Conservation (phyloP, 1,140 invertebrate species). For the Drosophila paulistorum region DNA sequence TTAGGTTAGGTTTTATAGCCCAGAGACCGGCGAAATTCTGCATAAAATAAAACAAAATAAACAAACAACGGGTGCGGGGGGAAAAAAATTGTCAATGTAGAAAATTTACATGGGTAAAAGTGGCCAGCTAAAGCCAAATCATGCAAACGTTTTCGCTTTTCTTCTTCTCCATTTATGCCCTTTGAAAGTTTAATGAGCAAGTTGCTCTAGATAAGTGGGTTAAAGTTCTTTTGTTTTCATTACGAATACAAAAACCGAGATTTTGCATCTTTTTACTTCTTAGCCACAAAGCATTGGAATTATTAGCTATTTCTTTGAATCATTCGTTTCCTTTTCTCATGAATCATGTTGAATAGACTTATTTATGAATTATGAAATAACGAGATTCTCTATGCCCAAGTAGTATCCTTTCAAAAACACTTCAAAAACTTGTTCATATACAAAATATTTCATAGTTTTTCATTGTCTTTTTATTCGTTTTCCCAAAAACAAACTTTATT, state of each 20-base stretch:
- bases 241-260: not conserved
- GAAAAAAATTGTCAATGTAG: conserved; percentile 58
- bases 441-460: too few species aligned
- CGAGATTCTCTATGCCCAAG: too few species aligned
- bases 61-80: not conserved
- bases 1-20: conserved; percentile 75
- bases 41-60: conserved; percentile 38
- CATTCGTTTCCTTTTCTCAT: too few species aligned
- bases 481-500: too few species aligned
- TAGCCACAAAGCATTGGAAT: too few species aligned
- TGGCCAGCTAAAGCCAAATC: conserved; percentile 3
- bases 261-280: not conserved
- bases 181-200: conserved; percentile 12
- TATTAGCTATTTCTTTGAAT: too few species aligned
- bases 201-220: not conserved
- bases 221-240: conserved; percentile 6
- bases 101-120: conserved; percentile 62
- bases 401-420: too few species aligned
- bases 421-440: too few species aligned
- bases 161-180: conserved; percentile 18
- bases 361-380: too few species aligned
- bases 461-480: too few species aligned
- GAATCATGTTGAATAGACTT: too few species aligned
- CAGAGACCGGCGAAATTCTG: conserved; percentile 65
- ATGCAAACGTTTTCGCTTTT: conserved; percentile 71